These are phyloP conservation scores for Ceratitis capitata DNA, from an alignment of 1,140 invertebrate species.

Conservation along the genomic window DNA sequence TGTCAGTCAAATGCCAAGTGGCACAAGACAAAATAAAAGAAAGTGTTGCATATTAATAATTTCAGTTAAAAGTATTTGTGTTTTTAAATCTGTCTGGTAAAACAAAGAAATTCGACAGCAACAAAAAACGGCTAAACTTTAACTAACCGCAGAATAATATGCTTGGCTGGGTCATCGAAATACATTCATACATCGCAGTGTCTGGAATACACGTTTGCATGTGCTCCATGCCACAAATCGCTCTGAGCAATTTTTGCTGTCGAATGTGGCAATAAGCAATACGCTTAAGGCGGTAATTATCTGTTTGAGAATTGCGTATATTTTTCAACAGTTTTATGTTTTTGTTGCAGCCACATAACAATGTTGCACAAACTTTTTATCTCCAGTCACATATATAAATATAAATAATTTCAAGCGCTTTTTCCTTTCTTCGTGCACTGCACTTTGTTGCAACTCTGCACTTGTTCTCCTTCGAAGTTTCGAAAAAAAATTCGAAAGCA, in stretches of 20 bases:
- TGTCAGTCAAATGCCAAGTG: background rate
- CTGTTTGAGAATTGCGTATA: conserved; percentile 23
- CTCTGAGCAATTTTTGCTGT: background rate
- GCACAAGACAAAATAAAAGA: background rate
- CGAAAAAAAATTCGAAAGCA: background rate
- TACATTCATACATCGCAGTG: too few relatives aligned
- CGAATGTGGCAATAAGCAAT: conserved; percentile 25
- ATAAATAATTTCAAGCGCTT: too few relatives aligned
- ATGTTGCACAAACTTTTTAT: background rate
- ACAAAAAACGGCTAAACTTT: too few relatives aligned
- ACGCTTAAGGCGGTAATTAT: conserved; percentile 11
- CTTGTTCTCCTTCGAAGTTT: background rate
- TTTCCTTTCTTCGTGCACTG: too few relatives aligned
- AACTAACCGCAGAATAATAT: too few relatives aligned
- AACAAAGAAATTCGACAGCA: too few relatives aligned
- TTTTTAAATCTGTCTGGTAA: background rate
- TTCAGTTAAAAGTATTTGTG: background rate
- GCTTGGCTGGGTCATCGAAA: too few relatives aligned
- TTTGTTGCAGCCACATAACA: background rate
- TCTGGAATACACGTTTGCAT: too few relatives aligned
- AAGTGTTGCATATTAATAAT: background rate
- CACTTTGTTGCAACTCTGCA: background rate
- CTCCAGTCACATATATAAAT: too few relatives aligned
- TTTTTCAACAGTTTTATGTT: conserved; percentile 25
- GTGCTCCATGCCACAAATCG: too few relatives aligned